These are phyloP conservation scores for Lethenteron camtschaticum DNA, from an alignment of 2,113 vertebrate species.

Conservation along the genomic window DNA sequence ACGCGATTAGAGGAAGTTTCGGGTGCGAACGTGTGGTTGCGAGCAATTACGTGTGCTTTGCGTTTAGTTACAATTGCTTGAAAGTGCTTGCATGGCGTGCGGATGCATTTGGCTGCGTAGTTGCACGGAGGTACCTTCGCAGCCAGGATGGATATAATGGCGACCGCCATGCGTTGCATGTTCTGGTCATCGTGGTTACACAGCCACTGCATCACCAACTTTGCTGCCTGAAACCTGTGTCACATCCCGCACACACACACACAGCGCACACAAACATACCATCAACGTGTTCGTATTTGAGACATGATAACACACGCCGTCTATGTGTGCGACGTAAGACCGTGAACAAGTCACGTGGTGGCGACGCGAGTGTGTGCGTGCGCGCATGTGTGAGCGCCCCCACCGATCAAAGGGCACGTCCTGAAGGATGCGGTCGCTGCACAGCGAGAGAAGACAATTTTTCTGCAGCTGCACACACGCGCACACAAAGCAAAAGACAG, in stretches of 20 bases:
- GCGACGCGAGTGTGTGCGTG: neutral
- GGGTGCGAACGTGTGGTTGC: neutral
- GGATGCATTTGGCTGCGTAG: neutral
- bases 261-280: too few relatives aligned
- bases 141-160: slow-evolving; percentile 91
- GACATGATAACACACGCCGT: too few relatives aligned
- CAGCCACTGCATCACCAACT: slow-evolving; percentile 98
- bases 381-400: slow-evolving; percentile 12
- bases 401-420: slow-evolving; percentile 97
- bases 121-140: slow-evolving; percentile 45
- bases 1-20: neutral
- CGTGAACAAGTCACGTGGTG: neutral
- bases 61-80: neutral
- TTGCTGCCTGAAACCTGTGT: slow-evolving; percentile 82
- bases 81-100: neutral
- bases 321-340: neutral
- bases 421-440: slow-evolving; percentile 90
- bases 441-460: slow-evolving; percentile 91
- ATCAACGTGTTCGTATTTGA: too few relatives aligned
- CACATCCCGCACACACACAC: neutral
- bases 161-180: slow-evolving; percentile 98
- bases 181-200: slow-evolving; percentile 98
- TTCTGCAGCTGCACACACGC: slow-evolving; percentile 54
- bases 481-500: slow-evolving; percentile 7
- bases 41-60: neutral